Conservation (phyloP, 2,797 vertebrate species). For the Sternarchorhynchus goeldii region DNA sequence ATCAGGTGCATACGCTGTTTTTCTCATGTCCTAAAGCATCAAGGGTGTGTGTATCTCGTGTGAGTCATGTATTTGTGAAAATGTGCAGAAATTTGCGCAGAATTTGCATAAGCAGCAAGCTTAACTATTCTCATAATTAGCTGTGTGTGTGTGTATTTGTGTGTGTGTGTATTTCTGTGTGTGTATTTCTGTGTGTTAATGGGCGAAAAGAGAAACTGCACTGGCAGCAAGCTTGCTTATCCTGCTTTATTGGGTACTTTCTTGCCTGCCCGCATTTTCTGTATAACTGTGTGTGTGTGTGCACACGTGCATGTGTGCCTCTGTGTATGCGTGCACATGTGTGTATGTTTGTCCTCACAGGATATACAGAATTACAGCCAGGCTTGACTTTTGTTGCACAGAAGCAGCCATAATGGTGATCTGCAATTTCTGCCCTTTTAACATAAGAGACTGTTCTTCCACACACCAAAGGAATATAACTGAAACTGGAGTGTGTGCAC, state of each 20-base stretch:
- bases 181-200: conserved; percentile 33
- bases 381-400: conserved; percentile 54
- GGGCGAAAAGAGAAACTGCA: conserved; percentile 46
- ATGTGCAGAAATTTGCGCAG: conserved; percentile 19
- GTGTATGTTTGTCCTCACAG: conserved; percentile 33
- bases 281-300: conserved; percentile 11
- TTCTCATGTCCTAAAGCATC: no score
- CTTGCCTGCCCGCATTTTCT: conserved; percentile 22
- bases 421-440: conserved; percentile 42
- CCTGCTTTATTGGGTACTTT: conserved; percentile 50
- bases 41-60: neutral
- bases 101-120: conserved; percentile 36
- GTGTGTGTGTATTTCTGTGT: conserved; percentile 8
- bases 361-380: conserved; percentile 52
- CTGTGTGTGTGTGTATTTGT: conserved; percentile 28
- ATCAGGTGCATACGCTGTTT: neutral
- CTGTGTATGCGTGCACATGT: neutral
- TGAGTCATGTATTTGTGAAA: conserved; percentile 12
- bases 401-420: conserved; percentile 51
- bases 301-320: conserved; percentile 16
- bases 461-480: conserved; percentile 58
- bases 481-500: conserved; percentile 26
- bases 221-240: conserved; percentile 48
- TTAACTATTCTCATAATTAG: conserved; percentile 44
- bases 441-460: neutral